Base-by-base conservation (phyloP, 2,888 invertebrate species). In the Linhomoeus sp. region DNA sequence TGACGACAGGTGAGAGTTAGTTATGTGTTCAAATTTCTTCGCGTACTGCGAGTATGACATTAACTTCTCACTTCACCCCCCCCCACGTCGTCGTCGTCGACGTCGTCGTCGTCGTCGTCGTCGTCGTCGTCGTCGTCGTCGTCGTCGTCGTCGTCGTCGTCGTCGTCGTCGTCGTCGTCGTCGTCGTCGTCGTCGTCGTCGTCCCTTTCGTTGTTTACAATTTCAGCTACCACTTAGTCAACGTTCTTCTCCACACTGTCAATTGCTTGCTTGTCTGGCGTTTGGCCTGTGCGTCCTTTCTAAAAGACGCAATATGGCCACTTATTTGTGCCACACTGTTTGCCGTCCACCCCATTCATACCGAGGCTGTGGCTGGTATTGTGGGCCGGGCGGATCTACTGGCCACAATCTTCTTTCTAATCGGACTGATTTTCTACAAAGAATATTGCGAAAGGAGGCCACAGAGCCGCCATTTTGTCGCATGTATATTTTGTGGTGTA, bases 381-480 rank as follows among this genome's bases (percentile, higher is more conserved):
- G 92, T 94, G 17, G 94, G 94, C 1, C 75, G 92, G 48, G 90
- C 92, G 2, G 94, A 94, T 67, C 72, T 92, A 40, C 79, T 85
- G 25, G 83, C 88, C 17, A 85, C 86, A 65, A 77, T 85, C 59
- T 80, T 87, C 67, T 87, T 85, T 67, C 76, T 90, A 51, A 71
- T 84, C 51, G 79, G 87, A 55, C 80, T 90, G 64, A 73, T 87
- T 58, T 75, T 79, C 45, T 92, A 88, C 69, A 76, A 78, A 29
- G 12, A 12, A 29, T 12, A 12, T 12, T 29, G 29, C 5, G 12
- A 5, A 29, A 29, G 7, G 5, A 5, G 12, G 12, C 7, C 29
- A 9, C 29, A 29, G 12, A 29, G 29, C 12, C 29, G 29, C 12
- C 29, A 38, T 38, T 38, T 38, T 5, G 5, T 7, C 17, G n/a